These are phyloP conservation scores for Drosophila azteca DNA, from an alignment of 1,140 invertebrate genomes.

Conservation along the genomic window DNA sequence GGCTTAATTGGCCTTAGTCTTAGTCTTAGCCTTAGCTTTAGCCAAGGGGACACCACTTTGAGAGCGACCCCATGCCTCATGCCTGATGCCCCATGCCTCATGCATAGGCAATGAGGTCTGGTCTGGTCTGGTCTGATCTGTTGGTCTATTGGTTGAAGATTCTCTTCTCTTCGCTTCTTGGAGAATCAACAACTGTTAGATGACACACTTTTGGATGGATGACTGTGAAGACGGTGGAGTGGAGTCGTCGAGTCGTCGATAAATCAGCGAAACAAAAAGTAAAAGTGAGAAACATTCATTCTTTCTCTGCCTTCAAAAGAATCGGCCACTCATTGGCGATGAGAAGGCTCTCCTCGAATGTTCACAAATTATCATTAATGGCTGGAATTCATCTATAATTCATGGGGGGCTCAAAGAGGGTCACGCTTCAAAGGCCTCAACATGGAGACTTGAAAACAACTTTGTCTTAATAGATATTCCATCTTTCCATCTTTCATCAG, in stretches of 20 bases:
- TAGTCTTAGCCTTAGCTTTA: too few species aligned
- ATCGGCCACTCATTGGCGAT: constrained; percentile 43
- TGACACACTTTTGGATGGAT: constrained; percentile 39
- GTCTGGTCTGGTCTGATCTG: constrained; percentile 6
- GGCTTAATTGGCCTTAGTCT: constrained; percentile 51
- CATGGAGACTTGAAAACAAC: background rate
- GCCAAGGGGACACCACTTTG: background rate
- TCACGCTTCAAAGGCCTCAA: constrained; percentile 28
- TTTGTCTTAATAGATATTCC: constrained; percentile 11
- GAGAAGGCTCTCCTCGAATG: constrained; percentile 7
- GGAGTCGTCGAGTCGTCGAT: constrained; percentile 35
- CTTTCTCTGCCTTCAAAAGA: constrained; percentile 24
- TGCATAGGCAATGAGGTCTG: constrained; percentile 52
- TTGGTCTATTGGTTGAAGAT: constrained; percentile 1
- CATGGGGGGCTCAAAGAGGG: constrained; percentile 39
- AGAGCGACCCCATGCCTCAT: too few species aligned
- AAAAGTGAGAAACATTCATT: constrained; percentile 51
- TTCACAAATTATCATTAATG: constrained; percentile 47
- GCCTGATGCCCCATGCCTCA: constrained; percentile 14
- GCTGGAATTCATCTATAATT: constrained; percentile 42
- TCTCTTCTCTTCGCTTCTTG: constrained; percentile 39
- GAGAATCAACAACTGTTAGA: constrained; percentile 51
- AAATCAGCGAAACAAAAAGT: constrained; percentile 53
- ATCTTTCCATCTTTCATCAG: too few species aligned
- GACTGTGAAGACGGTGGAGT: constrained; percentile 14